phyloP scores from a whole-genome alignment of 2,797 vertebrate species.

The Manis javanica region DNA sequence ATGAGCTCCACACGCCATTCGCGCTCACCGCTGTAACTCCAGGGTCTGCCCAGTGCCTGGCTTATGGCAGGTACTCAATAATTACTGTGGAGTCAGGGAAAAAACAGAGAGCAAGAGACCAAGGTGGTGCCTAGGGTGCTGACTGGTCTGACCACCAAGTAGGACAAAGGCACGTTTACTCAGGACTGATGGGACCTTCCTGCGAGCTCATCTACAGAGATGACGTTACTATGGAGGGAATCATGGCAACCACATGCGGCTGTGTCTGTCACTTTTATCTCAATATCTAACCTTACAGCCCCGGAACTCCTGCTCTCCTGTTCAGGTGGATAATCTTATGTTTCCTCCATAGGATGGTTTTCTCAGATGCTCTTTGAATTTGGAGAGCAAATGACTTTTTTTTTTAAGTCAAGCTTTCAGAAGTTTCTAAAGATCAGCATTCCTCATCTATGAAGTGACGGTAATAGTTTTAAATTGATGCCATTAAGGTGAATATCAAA shows the following conservation, averaged over 20 bases:
- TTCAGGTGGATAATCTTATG: background rate
- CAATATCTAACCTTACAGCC: background rate
- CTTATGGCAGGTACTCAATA: background rate
- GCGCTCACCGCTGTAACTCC: background rate
- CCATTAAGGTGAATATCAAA: background rate
- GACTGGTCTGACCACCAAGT: background rate
- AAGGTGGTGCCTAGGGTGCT: background rate
- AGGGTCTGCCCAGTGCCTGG: background rate
- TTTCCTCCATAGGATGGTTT: background rate
- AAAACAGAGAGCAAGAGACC: background rate
- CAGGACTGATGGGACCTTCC: background rate
- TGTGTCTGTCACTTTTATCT: background rate
- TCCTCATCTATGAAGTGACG: background rate
- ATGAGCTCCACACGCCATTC: background rate
- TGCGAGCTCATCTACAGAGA: background rate
- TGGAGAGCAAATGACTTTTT: background rate
- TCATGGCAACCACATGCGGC: background rate
- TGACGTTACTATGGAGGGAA: background rate
- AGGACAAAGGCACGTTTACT: background rate
- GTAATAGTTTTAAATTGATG: background rate
- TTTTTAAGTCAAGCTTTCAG: background rate
- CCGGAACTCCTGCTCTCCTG: background rate
- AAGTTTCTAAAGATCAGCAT: constrained; percentile 29
- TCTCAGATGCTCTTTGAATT: constrained; percentile 14
- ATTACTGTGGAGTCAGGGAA: background rate